phyloP scores from a whole-genome alignment of 2,113 vertebrate species.

The Bufo gargarizans region DNA sequence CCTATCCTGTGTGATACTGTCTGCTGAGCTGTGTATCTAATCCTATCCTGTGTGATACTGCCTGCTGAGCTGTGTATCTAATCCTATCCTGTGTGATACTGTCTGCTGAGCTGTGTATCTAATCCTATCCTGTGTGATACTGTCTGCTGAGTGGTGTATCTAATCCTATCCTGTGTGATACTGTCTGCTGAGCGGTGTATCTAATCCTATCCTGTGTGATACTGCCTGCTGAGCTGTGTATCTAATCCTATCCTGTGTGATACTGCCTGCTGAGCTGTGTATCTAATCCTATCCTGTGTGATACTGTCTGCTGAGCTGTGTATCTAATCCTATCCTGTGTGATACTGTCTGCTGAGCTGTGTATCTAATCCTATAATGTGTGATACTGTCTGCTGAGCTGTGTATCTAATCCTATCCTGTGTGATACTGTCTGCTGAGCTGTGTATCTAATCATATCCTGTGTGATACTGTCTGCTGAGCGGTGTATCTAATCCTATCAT shows the following conservation, averaged over 20 bases:
- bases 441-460: background rate
- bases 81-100: background rate
- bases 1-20: background rate
- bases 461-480: background rate
- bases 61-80: background rate
- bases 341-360: background rate
- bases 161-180: background rate
- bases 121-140: background rate
- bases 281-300: background rate
- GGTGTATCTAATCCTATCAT: background rate
- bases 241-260: background rate
- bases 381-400: background rate
- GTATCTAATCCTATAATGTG: background rate
- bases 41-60: background rate
- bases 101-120: background rate
- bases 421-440: background rate
- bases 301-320: background rate
- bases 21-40: background rate
- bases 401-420: background rate
- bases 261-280: background rate
- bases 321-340: background rate
- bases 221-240: background rate
- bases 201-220: too few relatives aligned
- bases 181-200: background rate
- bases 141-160: background rate